Conservation (phyloP, 2,888 invertebrate species). For the Diarsia mendica region DNA sequence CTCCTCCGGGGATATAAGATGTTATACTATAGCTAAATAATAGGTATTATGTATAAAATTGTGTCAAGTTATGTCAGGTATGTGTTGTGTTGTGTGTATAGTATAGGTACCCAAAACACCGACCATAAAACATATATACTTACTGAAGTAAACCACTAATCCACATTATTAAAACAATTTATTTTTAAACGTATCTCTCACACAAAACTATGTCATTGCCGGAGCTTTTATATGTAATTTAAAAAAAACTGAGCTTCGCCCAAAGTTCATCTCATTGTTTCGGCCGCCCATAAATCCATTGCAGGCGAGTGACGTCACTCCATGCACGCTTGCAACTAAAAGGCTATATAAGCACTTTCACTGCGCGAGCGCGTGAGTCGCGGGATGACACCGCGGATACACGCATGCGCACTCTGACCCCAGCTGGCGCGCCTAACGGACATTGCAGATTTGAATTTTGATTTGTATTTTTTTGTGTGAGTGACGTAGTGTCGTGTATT, state of each 20-base stretch:
- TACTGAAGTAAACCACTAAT: constrained; percentile 6
- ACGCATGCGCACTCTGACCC: constrained; percentile 87
- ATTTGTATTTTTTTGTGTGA: constrained; percentile 72
- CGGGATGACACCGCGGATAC: constrained; percentile 77
- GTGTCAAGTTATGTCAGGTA: not conserved
- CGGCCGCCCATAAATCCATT: constrained; percentile 68
- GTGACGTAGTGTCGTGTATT: constrained; percentile 84
- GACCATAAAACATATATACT: not conserved
- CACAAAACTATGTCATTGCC: constrained; percentile 62
- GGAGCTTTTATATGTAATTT: constrained; percentile 49
- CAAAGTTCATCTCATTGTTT: constrained; percentile 73
- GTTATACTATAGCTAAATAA: not conserved
- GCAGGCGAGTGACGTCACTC: constrained; percentile 77
- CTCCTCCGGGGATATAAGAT: not conserved
- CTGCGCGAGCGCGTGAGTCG: constrained; percentile 84
- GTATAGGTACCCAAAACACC: not conserved
- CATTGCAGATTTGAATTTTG: constrained; percentile 60
- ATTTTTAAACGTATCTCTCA: constrained; percentile 1
- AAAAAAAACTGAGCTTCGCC: constrained; percentile 61
- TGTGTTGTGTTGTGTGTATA: too few species aligned
- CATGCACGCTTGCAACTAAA: constrained; percentile 78
- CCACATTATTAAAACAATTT: constrained; percentile 9
- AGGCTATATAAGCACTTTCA: constrained; percentile 90
- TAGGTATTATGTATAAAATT: not conserved
- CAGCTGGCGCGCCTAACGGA: constrained; percentile 74